Base-by-base conservation (phyloP, 2,888 invertebrate species). In the Argynnis bischoffii region DNA sequence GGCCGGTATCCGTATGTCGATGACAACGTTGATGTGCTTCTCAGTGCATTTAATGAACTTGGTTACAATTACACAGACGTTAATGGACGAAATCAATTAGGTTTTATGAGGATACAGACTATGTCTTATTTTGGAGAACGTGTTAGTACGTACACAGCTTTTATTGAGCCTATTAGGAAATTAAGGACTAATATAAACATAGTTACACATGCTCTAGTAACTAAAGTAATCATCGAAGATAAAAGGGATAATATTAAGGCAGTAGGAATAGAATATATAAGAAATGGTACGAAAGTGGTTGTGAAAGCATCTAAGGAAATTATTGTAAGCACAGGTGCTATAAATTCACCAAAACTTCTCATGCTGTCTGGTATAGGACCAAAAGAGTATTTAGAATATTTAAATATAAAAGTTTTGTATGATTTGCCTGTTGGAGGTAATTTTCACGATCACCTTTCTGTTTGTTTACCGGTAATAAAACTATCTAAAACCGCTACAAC, bases 361-460 rank as follows among this genome's bases (percentile, higher is more conserved):
- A 92, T 92, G 92, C 87, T 88, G 69, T 92, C 92, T 48, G 92
- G 92, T 66, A 76, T 92, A 63, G 92, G 92, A 2, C 91, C 91
- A 16, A 88, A 79, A 65, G 90, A 91, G 16, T 92, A 92, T 64
- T 82, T 92, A 74, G 90, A 92, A 75, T 92, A 89, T 80, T 80
- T 92, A 77, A 82, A 86, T 75, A 80, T 92, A 31, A 81, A 81
- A 72, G 81, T 84, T 3, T 70, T 81, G 47, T 79, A 80, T 65
- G 89, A 92, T 78, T 80, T 92, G 61, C 89, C 92, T 0, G 90
- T 92, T 0, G 92, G 92, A 26, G 83, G 81, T 13, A 92, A 92
- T 70, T 90, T 92, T 72, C 92, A 92, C n/a, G 92, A 92, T 72
- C 92, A 92, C 75, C 57, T 92, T 21, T 87, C 90, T 1, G 87